Percentiles rank a stretch among this genome's conserved stretches.
These are phyloP conservation scores for Muntiacus reevesi DNA, from an alignment of 2,113 vertebrate genomes.

Conservation along the genomic window DNA sequence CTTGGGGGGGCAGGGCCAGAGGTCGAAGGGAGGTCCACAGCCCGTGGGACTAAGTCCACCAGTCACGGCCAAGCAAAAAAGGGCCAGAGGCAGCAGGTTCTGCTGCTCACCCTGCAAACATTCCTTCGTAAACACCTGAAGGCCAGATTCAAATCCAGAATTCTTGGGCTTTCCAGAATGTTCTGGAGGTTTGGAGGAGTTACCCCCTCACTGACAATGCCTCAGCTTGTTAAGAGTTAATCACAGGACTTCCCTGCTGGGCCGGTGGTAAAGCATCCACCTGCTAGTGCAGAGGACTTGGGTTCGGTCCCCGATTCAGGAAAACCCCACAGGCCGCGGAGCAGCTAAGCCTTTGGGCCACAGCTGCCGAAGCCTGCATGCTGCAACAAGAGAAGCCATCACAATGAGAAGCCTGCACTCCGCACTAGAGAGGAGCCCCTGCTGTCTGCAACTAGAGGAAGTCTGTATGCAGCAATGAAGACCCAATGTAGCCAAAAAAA, in stretches of 20 bases:
- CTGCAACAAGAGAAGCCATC: background rate
- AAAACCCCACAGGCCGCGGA: background rate
- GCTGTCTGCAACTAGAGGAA: background rate
- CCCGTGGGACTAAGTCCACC: background rate
- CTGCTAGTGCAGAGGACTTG: background rate
- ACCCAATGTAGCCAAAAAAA: background rate
- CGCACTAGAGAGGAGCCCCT: background rate
- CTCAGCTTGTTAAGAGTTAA: background rate
- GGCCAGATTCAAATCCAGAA: background rate
- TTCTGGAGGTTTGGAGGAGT: background rate
- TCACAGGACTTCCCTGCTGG: background rate
- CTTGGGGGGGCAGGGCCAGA: background rate
- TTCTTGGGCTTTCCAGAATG: background rate
- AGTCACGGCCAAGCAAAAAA: background rate
- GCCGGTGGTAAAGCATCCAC: background rate
- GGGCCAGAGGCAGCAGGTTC: background rate
- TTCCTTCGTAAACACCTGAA: background rate
- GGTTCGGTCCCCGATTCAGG: background rate
- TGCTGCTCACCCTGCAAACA: background rate
- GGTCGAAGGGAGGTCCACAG: background rate
- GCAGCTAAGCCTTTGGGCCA: background rate
- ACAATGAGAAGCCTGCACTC: background rate
- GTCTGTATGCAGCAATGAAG: background rate
- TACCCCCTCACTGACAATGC: background rate
- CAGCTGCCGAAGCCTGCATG: rapidly evolving